These are phyloP conservation scores for Prionace glauca DNA, from an alignment of 2,797 vertebrate species.

Conservation along the genomic window DNA sequence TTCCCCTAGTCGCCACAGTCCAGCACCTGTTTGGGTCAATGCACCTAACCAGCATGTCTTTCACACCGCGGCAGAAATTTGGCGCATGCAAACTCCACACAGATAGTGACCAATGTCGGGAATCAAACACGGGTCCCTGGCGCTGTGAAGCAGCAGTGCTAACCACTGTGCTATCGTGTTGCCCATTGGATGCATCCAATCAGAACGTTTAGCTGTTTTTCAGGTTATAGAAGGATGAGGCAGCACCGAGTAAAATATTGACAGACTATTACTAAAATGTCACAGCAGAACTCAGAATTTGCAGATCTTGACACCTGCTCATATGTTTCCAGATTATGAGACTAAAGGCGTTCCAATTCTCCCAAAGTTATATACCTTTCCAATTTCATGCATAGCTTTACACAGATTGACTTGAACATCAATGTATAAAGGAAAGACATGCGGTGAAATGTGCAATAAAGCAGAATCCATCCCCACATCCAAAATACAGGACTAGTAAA, in stretches of 20 bases:
- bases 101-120: no score
- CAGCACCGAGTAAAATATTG: not conserved
- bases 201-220: not conserved
- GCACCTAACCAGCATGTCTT: no score
- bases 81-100: no score
- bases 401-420: not conserved
- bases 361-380: not conserved
- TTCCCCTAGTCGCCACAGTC: no score
- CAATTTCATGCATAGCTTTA: not conserved
- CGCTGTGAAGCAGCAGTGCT: no score
- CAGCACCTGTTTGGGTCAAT: no score
- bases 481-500: not conserved
- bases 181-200: not conserved
- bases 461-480: not conserved
- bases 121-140: no score
- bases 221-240: not conserved
- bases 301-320: not conserved
- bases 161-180: no score
- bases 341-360: not conserved
- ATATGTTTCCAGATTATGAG: not conserved
- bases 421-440: no score
- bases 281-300: not conserved
- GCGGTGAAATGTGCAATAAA: not conserved
- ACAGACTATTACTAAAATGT: not conserved
- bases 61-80: no score